Percentiles rank a stretch among this genome's conserved stretches.
Conservation (phyloP, 2,888 invertebrate genomes). For the Pheosia tremula region DNA sequence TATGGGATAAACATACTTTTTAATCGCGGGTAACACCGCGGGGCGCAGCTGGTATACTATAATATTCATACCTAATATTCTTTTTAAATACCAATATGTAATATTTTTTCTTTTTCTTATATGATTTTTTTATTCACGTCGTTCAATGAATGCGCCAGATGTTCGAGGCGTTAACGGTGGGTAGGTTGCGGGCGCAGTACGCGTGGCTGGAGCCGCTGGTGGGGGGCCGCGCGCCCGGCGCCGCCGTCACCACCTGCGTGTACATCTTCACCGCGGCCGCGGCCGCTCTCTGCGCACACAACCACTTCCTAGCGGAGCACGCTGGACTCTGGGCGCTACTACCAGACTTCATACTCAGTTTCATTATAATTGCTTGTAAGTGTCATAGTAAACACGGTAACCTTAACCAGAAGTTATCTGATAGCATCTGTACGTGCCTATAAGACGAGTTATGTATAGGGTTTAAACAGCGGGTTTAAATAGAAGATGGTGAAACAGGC, state of each 20-base stretch:
- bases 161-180: conserved; percentile 87
- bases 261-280: conserved; percentile 88
- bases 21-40: too few species aligned
- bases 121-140: background rate
- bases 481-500: too few species aligned
- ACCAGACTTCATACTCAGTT: conserved; percentile 85
- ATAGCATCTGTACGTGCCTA: too few species aligned
- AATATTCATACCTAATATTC: too few species aligned
- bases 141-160: conserved; percentile 59
- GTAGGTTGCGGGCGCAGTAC: conserved; percentile 89
- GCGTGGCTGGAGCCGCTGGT: conserved; percentile 89
- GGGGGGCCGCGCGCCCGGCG: conserved; percentile 90
- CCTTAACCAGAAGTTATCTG: too few species aligned
- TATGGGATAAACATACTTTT: too few species aligned
- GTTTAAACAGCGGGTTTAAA: too few species aligned
- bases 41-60: too few species aligned
- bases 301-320: conserved; percentile 85
- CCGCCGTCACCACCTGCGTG: conserved; percentile 89
- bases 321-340: conserved; percentile 88
- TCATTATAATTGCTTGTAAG: conserved; percentile 87
- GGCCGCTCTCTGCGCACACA: conserved; percentile 88
- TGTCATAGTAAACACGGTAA: too few species aligned
- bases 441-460: too few species aligned
- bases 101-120: too few species aligned
- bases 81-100: too few species aligned